Evolutionary conservation across 2,113 vertebrate genomes (phyloP).

Genomic region (Rattus rattus): DNA sequence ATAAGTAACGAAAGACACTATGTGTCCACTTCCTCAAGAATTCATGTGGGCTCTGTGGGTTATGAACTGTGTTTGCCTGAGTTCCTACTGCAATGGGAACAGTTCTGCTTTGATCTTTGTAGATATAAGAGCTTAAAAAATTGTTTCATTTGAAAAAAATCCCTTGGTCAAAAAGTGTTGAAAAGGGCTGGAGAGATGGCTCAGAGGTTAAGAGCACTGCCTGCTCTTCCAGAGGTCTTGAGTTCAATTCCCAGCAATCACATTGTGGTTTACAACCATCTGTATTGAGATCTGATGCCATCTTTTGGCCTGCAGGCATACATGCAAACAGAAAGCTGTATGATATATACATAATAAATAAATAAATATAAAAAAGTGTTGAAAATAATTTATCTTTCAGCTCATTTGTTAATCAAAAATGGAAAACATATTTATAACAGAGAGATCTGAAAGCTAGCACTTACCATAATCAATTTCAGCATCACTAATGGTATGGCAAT

Average conservation of each 20-base stretch:
- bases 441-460: conserved; percentile 25
- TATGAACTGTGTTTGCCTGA: conserved; percentile 48
- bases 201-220: too few species aligned
- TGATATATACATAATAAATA: too few species aligned
- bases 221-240: too few species aligned
- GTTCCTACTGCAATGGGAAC: conserved; percentile 43
- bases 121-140: conserved; percentile 38
- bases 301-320: too few species aligned
- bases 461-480: conserved; percentile 12
- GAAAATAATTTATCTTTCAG: conserved; percentile 23
- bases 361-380: background rate
- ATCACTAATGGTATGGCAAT: conserved; percentile 23
- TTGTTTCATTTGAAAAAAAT: conserved; percentile 23
- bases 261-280: too few species aligned
- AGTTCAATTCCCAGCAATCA: too few species aligned
- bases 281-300: too few species aligned
- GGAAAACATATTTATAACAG: conserved; percentile 45
- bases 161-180: conserved; percentile 10
- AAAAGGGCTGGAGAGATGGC: background rate
- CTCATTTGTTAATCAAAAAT: conserved; percentile 49
- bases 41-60: conserved; percentile 2
- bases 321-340: too few species aligned
- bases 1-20: background rate
- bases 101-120: conserved; percentile 55
- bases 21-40: conserved; percentile 12